A percentile compares a stretch with the other conserved stretches of the same genome.
Evolutionary conservation across 2,113 vertebrate genomes (phyloP).

Genomic region (Pygoscelis adeliae): DNA sequence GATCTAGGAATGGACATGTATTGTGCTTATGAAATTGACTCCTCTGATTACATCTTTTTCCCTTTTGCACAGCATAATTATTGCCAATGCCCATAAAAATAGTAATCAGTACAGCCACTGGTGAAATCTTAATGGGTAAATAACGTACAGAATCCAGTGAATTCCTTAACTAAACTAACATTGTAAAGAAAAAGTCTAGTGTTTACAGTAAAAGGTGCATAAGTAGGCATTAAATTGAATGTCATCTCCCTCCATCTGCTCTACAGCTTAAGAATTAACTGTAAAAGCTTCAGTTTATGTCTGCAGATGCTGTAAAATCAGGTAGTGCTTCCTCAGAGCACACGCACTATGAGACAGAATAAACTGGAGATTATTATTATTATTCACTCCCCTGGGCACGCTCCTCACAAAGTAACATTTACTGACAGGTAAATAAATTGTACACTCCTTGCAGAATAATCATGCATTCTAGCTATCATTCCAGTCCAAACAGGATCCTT

Average conservation of each 20-base stretch:
- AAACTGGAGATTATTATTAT: neutral
- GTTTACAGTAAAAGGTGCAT: slow-evolving; percentile 26
- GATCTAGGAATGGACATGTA: neutral
- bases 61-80: neutral
- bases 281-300: slow-evolving; percentile 5
- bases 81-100: neutral
- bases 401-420: neutral
- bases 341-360: neutral
- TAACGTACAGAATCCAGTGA: neutral
- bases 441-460: neutral
- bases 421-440: neutral
- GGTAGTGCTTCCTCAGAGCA: neutral
- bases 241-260: slow-evolving; percentile 22
- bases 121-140: neutral
- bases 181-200: neutral
- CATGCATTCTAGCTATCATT: neutral
- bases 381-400: neutral
- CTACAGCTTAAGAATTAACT: slow-evolving; percentile 20
- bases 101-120: neutral
- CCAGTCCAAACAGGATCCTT: neutral
- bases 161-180: slow-evolving; percentile 35
- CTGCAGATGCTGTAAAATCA: slow-evolving; percentile 16
- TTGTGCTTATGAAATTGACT: neutral
- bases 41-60: neutral
- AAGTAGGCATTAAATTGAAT: slow-evolving; percentile 25